Percentiles rank a stretch among this genome's conserved stretches.
Conservation (phyloP, 53 echinoderm and acorn worm species). For the Echinometra lucunter region DNA sequence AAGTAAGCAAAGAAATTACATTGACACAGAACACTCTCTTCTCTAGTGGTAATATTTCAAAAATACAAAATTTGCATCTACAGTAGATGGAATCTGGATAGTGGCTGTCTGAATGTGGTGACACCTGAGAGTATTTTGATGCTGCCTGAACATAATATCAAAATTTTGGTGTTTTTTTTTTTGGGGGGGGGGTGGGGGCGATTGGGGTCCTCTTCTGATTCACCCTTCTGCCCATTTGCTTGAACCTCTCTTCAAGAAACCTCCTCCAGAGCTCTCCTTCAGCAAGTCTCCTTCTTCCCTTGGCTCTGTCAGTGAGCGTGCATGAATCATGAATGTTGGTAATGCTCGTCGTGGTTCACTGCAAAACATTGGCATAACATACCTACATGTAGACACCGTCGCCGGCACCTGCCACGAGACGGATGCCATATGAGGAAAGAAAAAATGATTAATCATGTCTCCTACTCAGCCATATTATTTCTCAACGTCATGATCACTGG, state of each 20-base stretch:
- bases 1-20: too few species aligned
- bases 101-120: too few species aligned
- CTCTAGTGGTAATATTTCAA: too few species aligned
- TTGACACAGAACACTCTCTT: too few species aligned
- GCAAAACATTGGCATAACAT: constrained; percentile 1
- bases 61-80: too few species aligned
- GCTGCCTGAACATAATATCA: too few species aligned
- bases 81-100: too few species aligned
- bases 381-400: constrained; percentile 51
- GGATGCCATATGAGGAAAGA: constrained; percentile 45
- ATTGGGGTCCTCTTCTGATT: neutral
- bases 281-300: neutral
- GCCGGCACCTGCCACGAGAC: constrained; percentile 20
- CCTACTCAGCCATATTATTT: constrained; percentile 7
- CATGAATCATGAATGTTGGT: neutral
- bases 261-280: too few species aligned
- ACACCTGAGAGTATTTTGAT: too few species aligned
- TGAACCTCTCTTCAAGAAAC: too few species aligned
- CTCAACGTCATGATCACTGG: constrained; percentile 38
- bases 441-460: constrained; percentile 55
- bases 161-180: too few species aligned
- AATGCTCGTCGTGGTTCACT: neutral
- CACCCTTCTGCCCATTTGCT: neutral
- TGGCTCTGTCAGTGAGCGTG: neutral
- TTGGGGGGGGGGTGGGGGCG: too few species aligned